These are phyloP conservation scores for Hemistola chrysoprasaria DNA, from an alignment of 2,888 invertebrate species.

Conservation along the genomic window DNA sequence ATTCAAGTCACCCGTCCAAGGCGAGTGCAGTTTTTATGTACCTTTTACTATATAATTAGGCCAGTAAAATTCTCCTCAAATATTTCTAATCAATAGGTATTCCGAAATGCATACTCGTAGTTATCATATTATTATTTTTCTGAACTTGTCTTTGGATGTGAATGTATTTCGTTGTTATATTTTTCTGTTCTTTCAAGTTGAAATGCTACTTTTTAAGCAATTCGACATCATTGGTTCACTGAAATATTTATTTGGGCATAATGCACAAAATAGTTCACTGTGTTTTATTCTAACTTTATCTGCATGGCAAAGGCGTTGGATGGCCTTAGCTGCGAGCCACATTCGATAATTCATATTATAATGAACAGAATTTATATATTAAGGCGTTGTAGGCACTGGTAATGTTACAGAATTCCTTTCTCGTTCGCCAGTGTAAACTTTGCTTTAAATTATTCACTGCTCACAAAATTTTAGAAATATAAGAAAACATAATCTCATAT, in stretches of 20 bases:
- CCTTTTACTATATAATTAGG: conserved; percentile 39
- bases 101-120: not conserved
- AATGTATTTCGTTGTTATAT: conserved; percentile 5
- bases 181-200: conserved; percentile 13
- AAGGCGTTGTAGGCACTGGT: too few species aligned
- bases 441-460: conserved; percentile 39
- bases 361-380: too few species aligned
- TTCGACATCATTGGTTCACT: too few species aligned
- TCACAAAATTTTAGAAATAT: conserved; percentile 35
- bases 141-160: conserved; percentile 2
- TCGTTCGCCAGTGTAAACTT: not conserved
- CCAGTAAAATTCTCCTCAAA: conserved; percentile 34
- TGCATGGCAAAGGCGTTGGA: too few species aligned
- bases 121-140: not conserved
- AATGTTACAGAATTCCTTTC: too few species aligned
- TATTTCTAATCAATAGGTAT: conserved; percentile 3
- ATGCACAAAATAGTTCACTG: too few species aligned
- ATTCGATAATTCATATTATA: too few species aligned
- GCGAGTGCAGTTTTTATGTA: conserved; percentile 40
- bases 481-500: conserved; percentile 38
- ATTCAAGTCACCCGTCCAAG: conserved; percentile 59
- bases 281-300: too few species aligned
- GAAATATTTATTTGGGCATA: conserved; percentile 3
- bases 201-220: conserved; percentile 3
- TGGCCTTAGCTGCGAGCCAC: too few species aligned